phyloP scores from a whole-genome alignment of 1,140 invertebrate genomes.

The Planococcus citri region DNA sequence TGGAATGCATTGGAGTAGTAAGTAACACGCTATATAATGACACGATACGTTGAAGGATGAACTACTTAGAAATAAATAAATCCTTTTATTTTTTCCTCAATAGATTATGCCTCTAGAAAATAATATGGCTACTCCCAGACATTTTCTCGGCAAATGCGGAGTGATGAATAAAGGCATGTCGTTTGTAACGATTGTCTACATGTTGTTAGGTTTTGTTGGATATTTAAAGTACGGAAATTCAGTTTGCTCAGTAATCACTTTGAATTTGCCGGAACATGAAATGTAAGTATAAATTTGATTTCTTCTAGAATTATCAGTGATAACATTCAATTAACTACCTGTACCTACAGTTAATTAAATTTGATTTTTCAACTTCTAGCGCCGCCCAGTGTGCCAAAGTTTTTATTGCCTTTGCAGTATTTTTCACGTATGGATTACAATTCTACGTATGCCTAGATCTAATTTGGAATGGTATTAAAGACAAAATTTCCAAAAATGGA shows the following conservation, averaged over 20 bases:
- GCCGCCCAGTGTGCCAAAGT: constrained; percentile 76
- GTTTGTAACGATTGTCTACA: constrained; percentile 69
- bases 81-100: neutral
- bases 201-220: constrained; percentile 75
- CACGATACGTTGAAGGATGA: neutral
- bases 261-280: constrained; percentile 56
- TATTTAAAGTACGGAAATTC: constrained; percentile 62
- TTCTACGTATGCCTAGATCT: constrained; percentile 90
- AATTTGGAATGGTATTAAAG: constrained; percentile 57
- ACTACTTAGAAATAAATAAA: neutral
- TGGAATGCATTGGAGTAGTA: constrained; percentile 71
- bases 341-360: neutral
- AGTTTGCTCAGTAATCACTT: constrained; percentile 56
- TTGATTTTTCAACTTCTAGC: constrained; percentile 39
- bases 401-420: constrained; percentile 75
- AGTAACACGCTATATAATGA: constrained; percentile 27
- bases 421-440: constrained; percentile 87
- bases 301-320: too few relatives aligned
- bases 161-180: constrained; percentile 81
- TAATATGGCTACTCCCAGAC: constrained; percentile 68
- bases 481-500: constrained; percentile 49
- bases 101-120: constrained; percentile 76
- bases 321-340: too few relatives aligned
- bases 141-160: constrained; percentile 69
- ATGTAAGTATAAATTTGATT: constrained; percentile 41